Percentiles rank a stretch among this genome's conserved stretches.
phyloP scores from a whole-genome alignment of 2,113 vertebrate species.

The Myrmecophaga tridactyla region DNA sequence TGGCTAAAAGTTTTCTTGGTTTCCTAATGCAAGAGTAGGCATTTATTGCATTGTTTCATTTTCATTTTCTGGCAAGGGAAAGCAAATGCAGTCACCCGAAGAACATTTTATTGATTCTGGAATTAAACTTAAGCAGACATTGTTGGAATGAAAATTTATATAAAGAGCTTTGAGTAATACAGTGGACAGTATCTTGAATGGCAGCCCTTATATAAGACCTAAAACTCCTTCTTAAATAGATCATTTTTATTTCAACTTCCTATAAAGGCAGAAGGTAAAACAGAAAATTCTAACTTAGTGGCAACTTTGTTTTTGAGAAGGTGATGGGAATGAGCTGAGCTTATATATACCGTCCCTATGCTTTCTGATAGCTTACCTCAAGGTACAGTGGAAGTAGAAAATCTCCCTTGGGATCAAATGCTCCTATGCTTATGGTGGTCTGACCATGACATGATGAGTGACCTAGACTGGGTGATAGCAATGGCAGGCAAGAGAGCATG shows the following conservation, averaged over 20 bases:
- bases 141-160: slow-evolving; percentile 58
- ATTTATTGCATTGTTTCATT: slow-evolving; percentile 15
- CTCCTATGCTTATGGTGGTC: neutral
- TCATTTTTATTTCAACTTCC: slow-evolving; percentile 2
- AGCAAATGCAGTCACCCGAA: slow-evolving; percentile 3
- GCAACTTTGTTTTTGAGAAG: neutral
- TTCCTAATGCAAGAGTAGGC: slow-evolving; percentile 13
- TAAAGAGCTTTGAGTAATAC: slow-evolving; percentile 48
- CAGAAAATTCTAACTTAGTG: slow-evolving; percentile 19
- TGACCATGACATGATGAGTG: neutral
- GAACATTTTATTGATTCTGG: slow-evolving; percentile 33
- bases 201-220: slow-evolving; percentile 3
- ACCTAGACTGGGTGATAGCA: no score
- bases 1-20: slow-evolving; percentile 17
- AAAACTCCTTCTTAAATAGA: slow-evolving; percentile 38
- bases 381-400: neutral
- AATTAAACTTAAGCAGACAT: slow-evolving; percentile 55
- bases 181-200: slow-evolving; percentile 47
- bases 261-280: neutral
- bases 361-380: slow-evolving; percentile 6
- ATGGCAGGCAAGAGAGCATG: neutral
- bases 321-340: neutral
- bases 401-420: neutral
- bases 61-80: slow-evolving; percentile 55
- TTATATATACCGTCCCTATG: neutral